Base-by-base conservation (phyloP, 1,140 invertebrate genomes). In the Lordiphosa collinella region DNA sequence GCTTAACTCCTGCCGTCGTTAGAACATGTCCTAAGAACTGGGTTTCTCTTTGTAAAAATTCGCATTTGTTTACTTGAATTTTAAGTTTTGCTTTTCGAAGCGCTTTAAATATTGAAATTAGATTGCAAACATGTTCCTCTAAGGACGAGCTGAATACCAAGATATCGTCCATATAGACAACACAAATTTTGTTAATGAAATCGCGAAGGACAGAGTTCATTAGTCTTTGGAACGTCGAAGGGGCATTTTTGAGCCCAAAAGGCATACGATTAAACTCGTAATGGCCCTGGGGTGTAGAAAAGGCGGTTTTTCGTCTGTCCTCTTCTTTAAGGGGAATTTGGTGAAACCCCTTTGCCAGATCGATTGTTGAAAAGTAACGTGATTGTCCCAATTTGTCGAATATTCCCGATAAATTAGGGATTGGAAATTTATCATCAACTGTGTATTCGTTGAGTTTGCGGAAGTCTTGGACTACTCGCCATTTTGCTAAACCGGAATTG, bases 151-250 rank as follows among this genome's bases (percentile, higher is more conserved):
- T 51, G n/a, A 69, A 69, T 22, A 65, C 44, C 9, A 69, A 65
- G 12, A 71, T 67, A 34, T 71, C 63, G 13, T 62, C 63, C 14
- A 67, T 12, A 52, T 70, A 66, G n/a, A 67, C 64, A 1, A 56
- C 50, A 38, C 52, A 56, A 34, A 12, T 46, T 29, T 11, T 34
- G n/a, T n/a, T 34, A 34, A 34, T 55, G 7, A 34, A 31, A 37
- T 56, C 46, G 5, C 53, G 14, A 32, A 63, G 29, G 10, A 63
- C 36, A 9, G 29, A 41, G 18, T 54, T 61, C 46, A 56, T 56
- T 9, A 55, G 32, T 4, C 59, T 22, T 44, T 53, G 52, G 52
- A 55, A 67, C 14, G 56, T 58, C 4, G 49, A 34, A 4, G 49
- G 55, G n/a, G 49, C 49, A 43, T 64, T 65, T 50, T 64, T 65